Base-by-base conservation (phyloP, 1,140 invertebrate genomes). In the Matsumurasca onukii region DNA sequence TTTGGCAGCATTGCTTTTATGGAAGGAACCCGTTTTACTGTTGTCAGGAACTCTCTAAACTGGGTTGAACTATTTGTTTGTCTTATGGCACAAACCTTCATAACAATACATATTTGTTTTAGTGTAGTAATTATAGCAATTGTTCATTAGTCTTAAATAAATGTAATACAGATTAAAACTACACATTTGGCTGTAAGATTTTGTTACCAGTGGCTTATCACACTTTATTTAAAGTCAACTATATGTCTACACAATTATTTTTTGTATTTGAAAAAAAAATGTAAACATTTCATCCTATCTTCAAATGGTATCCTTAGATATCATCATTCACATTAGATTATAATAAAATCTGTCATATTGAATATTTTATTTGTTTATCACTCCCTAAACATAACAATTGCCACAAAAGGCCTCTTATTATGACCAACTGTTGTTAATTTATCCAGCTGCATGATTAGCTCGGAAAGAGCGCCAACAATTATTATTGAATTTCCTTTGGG, bases 91-190 rank as follows among this genome's bases (percentile, higher is more conserved):
- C n/a, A n/a, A n/a, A n/a, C n/a, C n/a, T n/a, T n/a, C n/a, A n/a
- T n/a, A n/a, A n/a, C n/a, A n/a, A n/a, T n/a, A n/a, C n/a, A n/a
- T n/a, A n/a, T n/a, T n/a, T n/a, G n/a, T n/a, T n/a, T n/a, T n/a
- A n/a, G n/a, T n/a, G n/a, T n/a, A 69, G 3, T 69, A n/a, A 31
- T 25, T 57, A 31, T 3, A 57, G 22, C 9, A 15, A 63, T 30
- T 25, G 45, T 31, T n/a, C 5, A 9, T 55, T 9, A 45, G 17
- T 45, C 34, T 9, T 45, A 45, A 45, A 45, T 45, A 45, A 45
- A 12, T 9, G 34, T 45, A 45, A 45, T 45, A 17, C 9, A 12
- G 9, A 45, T 17, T 45, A 45, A 45, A 45, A 45, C 17, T 9
- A 45, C 34, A 9, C 20, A 12, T 22, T 9, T 57, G 22, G 5